phyloP scores from a whole-genome alignment of 2,797 vertebrate genomes.

The Oreonectes daqikongensis region DNA sequence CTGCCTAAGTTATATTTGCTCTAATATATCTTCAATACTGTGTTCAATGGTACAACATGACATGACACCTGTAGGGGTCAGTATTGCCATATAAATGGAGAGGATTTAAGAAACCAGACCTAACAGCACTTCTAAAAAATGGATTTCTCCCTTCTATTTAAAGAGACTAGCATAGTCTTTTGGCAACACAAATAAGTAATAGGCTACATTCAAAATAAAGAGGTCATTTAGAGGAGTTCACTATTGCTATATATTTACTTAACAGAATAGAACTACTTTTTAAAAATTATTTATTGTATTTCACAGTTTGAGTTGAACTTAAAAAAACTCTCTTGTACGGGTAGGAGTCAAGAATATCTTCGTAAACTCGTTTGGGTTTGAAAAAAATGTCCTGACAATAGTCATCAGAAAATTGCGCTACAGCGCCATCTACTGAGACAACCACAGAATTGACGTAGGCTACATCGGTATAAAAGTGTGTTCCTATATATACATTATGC shows the following conservation, averaged over 20 bases:
- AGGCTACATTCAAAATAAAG: background rate
- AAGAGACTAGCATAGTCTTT: no score
- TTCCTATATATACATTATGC: no score
- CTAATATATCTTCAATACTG: background rate
- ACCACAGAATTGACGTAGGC: background rate
- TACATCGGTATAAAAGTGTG: no score
- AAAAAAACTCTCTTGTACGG: no score
- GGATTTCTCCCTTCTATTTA: background rate
- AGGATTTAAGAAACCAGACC: background rate
- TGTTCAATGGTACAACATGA: background rate
- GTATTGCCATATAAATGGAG: constrained; percentile 13
- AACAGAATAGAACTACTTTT: no score
- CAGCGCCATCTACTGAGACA: background rate
- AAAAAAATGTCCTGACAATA: background rate
- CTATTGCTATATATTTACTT: no score
- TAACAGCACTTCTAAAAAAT: background rate
- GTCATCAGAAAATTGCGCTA: background rate
- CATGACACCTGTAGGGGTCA: background rate
- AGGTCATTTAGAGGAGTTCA: background rate
- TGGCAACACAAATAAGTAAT: no score
- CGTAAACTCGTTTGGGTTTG: background rate
- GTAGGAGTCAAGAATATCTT: background rate
- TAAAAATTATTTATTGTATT: no score
- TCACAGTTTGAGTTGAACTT: no score
- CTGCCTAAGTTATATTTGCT: background rate